Conservation (phyloP, 2,888 invertebrate species). For the Euplagia quadripunctaria region DNA sequence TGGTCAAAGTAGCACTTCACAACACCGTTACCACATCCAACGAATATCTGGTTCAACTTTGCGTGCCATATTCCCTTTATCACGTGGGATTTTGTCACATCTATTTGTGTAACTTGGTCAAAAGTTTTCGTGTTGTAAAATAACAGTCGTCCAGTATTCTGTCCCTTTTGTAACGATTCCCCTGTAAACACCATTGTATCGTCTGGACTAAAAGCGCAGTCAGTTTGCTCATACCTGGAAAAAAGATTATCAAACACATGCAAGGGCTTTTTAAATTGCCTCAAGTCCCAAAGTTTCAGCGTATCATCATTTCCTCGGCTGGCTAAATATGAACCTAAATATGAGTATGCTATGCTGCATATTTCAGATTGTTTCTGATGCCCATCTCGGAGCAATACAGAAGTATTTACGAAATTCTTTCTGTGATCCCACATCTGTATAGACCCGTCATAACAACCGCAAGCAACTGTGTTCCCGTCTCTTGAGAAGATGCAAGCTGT, state of each 20-base stretch:
- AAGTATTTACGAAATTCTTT: conserved; percentile 95
- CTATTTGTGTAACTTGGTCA: conserved; percentile 91
- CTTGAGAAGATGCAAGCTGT: conserved; percentile 94
- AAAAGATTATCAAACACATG: conserved; percentile 90
- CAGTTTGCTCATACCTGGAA: conserved; percentile 94
- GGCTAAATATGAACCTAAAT: conserved; percentile 92
- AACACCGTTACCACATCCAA: conserved; percentile 96
- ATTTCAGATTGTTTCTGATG: conserved; percentile 94
- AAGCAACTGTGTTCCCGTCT: conserved; percentile 95
- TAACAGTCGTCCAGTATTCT: conserved; percentile 89
- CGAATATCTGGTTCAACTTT: conserved; percentile 98
- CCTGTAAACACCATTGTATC: conserved; percentile 96
- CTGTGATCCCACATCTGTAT: conserved; percentile 99
- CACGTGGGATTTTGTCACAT: conserved; percentile 93
- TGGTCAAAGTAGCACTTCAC: conserved; percentile 97
- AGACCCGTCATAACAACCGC: conserved; percentile 97
- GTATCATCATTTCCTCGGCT: conserved; percentile 97
- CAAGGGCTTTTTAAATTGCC: conserved; percentile 93
- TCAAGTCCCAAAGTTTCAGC: conserved; percentile 97
- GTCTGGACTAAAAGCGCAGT: conserved; percentile 96
- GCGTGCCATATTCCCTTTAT: conserved; percentile 98
- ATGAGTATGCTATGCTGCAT: conserved; percentile 95
- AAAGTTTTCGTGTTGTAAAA: conserved; percentile 94
- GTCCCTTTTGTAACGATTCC: conserved; percentile 91
- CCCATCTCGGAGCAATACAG: conserved; percentile 92